Percentiles rank a stretch among this genome's conserved stretches.
Evolutionary conservation across 2,797 vertebrate species (phyloP).

Genomic region (Syndactyla subalaris): DNA sequence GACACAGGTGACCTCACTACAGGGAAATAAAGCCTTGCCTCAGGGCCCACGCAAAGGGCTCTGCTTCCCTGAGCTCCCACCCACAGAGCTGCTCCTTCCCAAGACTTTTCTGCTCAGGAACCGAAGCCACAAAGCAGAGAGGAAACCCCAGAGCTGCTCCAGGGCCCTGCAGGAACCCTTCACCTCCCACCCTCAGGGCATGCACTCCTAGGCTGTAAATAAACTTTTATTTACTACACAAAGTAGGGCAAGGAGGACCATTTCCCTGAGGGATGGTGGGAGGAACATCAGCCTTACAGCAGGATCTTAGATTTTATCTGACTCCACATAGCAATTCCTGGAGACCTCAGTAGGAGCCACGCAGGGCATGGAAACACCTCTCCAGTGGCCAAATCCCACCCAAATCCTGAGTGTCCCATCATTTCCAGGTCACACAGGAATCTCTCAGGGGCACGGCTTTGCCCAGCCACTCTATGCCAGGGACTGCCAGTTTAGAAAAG

Average conservation of each 20-base stretch:
- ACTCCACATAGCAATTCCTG: neutral
- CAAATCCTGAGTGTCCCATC: neutral
- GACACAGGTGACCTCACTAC: fast-evolving
- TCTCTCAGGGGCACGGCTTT: neutral
- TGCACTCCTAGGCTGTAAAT: neutral
- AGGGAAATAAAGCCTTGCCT: neutral
- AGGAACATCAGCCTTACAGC: neutral
- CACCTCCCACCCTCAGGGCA: neutral
- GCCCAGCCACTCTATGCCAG: neutral
- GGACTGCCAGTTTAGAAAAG: neutral
- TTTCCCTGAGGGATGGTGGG: neutral
- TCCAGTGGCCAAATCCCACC: neutral
- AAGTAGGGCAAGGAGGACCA: neutral
- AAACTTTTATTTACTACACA: slow-evolving; percentile 42
- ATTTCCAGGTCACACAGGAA: neutral
- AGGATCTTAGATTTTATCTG: neutral
- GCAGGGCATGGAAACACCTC: neutral
- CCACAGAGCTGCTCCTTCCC: neutral
- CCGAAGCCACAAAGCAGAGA: neutral
- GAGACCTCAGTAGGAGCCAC: neutral
- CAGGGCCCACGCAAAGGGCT: neutral
- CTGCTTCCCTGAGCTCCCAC: neutral
- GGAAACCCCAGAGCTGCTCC: slow-evolving; percentile 14
- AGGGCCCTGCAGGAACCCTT: neutral
- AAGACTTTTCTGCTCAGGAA: neutral